Evolutionary conservation across 1,140 invertebrate genomes (phyloP), one percentile per base, ranked within the genome.

Genomic region (Conopomorpha cramerella): DNA sequence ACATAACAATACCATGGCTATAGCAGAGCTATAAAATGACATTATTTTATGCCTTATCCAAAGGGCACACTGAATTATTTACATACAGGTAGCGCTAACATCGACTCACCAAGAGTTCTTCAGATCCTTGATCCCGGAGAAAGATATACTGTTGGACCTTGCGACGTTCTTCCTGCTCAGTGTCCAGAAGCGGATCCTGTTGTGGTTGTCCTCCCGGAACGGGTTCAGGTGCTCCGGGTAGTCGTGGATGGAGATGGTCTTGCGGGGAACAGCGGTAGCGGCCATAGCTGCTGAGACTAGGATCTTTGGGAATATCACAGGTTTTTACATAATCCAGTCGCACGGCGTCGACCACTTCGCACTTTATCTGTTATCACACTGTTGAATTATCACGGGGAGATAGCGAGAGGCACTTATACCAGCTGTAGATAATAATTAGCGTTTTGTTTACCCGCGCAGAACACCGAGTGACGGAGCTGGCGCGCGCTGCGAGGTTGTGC

Each of bases 181-280:
- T 8, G 74, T 79, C 80, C 79, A 83, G 51, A 83, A 83, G 16
- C 80, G 49, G 17, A 83, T 74, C 40, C 78, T 80, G 39, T 78
- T 81, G 45, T 84, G 80, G 41, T 84, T 80, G 29, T 85, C 85
- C 40, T 88, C 86, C 40, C 81, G 79, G 61, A 88, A 88, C 2
- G 86, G 86, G 68, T 88, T 87, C 25, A 88, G 66, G 54, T 87
- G 85, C 53, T 87, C 86, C 12, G 86, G 86, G 62, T 88, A 88
- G 58, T 87, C 81, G 59, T 86, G 78, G 45, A 86, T 81, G 29
- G 79, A 82, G 38, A 62, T 38, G 8, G 57, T 59, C 56, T 71
- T 78, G 36, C 63, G 52, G 26, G 56, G 49, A 30, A 45, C 55
- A 30, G 66, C 60, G 49, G 60, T 64, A 34, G 63, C 47, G 35